Base-by-base conservation (phyloP, 2,797 vertebrate genomes). In the Chelon auratus region DNA sequence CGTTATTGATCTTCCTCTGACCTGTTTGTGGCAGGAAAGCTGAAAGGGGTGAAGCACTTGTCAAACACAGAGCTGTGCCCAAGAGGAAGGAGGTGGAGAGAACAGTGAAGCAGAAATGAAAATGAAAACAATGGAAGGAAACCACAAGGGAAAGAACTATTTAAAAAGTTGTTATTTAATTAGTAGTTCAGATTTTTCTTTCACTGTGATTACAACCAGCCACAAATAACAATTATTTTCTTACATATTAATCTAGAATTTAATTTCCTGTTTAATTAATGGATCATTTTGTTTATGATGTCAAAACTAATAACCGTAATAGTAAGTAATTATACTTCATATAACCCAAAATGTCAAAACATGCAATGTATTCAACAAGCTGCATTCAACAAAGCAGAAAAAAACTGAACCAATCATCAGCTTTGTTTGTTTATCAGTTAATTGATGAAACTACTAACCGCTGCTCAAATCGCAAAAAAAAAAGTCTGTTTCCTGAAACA, bases 1-100 rank as follows among this genome's bases (percentile, higher is more conserved):
- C 80, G 43, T 81, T 91, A 94, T 94, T 91, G 92, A 93, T 94
- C 83, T 88, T 86, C 61, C 56, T 61, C 75, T 87, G 87, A 87
- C 86, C 90, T 82, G 92, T 87, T 86, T 92, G 87, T 88, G 83
- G 81, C 89, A 80, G 85, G 77, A 91, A 92, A 90, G 85, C 85
- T 87, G 86, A 62, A 83, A 83, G 69, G 74, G 81, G 76, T 77
- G 78, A 87, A 86, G 72, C 71, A 76, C 83, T 89, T 85, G 87
- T 91, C 84, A 86, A 80, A 85, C 84, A 83, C 64, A 73, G 75
- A 76, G 73, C 67, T 72, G 59, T 9, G 50, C 86, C 71, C 72
- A 50, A 26, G 82, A 82, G 82, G 70, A 51, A 68, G 39, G 68
- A 68, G 47, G 57, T 17, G 51, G 40, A 74, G 64, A 79, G 62